These are phyloP conservation scores for Acleris cristana DNA, from an alignment of 2,888 invertebrate genomes.

Conservation along the genomic window DNA sequence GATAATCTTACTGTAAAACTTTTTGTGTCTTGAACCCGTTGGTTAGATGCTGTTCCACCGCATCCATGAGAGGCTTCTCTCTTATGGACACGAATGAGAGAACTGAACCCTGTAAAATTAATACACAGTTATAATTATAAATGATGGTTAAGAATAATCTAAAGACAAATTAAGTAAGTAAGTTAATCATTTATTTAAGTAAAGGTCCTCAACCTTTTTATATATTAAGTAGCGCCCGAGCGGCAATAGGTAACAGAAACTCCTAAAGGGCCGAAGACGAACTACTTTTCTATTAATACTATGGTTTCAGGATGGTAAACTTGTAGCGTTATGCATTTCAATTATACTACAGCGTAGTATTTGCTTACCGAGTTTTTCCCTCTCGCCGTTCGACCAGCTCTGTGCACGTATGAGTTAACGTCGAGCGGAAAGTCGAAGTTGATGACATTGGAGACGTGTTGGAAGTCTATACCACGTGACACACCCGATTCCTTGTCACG, in stretches of 20 bases:
- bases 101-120: constrained; percentile 87
- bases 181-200: too few species aligned
- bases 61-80: constrained; percentile 89
- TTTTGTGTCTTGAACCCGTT: constrained; percentile 85
- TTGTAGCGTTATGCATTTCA: too few species aligned
- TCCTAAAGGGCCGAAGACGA: too few species aligned
- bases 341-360: background rate
- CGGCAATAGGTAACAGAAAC: too few species aligned
- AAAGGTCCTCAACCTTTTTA: too few species aligned
- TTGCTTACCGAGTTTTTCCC: constrained; percentile 89
- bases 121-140: background rate
- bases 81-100: constrained; percentile 94
- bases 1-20: constrained; percentile 84
- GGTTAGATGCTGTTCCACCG: constrained; percentile 90
- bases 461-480: constrained; percentile 98
- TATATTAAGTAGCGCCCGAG: too few species aligned
- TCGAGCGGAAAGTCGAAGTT: constrained; percentile 99
- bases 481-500: constrained; percentile 97
- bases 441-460: constrained; percentile 97
- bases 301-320: too few species aligned
- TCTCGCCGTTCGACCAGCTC: constrained; percentile 96
- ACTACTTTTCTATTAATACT: too few species aligned
- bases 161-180: too few species aligned
- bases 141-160: background rate
- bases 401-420: constrained; percentile 95